Base-by-base conservation (phyloP, 1,140 invertebrate species). In the Lepidurus packardi region DNA sequence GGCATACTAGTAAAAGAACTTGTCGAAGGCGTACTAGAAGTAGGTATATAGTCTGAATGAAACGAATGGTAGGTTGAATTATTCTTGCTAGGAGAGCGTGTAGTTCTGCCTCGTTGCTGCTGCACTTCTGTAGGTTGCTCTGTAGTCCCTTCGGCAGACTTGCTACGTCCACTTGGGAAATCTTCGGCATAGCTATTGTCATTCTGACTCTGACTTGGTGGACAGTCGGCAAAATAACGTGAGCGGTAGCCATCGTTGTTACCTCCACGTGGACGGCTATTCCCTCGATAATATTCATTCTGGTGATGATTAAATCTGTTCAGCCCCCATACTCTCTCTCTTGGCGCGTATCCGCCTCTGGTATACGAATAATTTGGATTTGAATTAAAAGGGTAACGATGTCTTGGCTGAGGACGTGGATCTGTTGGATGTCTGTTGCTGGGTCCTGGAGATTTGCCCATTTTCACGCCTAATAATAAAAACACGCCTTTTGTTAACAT, bases 381-480 rank as follows among this genome's bases (percentile, higher is more conserved):
- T 9, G 53, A 21, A 65, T 65, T 65, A 16, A 21, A 65, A 1
- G 53, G 53, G 13, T 65, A 16, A 65, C 53, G 53, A 21, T 65
- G 53, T 65, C 53, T 65, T 65, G 53, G 13, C 53, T 65, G 53
- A 65, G 53, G 21, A 21, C 53, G 53, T 65, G 53, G 13, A 21
- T 65, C 53, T 21, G 53, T n/a, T n/a, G 53, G 21, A 16, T 65
- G 53, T 65, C 53, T 65, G 53, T 65, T 65, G 53, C 13, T 65
- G 21, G 53, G 53, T 65, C 53, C 53, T n/a, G 53, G 53, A 65
- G 53, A 65, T 21, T 65, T 65, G 1, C 53, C 53, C 53, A 65
- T 65, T 65, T n/a, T 3, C 13, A 21, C 16, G 2, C 53, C 34
- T 34, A 34, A 34, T 34, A 34, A 34, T 65, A 65, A 21, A 7